A percentile compares a stretch with the other conserved stretches of the same genome.
phyloP scores from a whole-genome alignment of 2,888 invertebrate species.

The Crioceris asparagi region DNA sequence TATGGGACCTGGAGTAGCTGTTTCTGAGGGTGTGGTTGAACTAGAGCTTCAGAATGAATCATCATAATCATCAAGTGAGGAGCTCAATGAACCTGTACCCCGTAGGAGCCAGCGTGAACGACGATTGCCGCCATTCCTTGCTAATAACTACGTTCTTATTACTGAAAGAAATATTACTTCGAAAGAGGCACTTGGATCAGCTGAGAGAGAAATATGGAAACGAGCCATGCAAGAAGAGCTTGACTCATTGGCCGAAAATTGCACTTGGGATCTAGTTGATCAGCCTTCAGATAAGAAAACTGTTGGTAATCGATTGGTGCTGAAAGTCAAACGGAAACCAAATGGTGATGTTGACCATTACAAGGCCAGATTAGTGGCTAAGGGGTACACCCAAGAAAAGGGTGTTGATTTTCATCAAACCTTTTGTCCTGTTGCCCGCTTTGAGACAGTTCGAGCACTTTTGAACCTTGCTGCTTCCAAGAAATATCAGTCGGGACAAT shows the following conservation, averaged over 20 bases:
- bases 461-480: background rate
- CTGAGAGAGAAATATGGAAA: background rate
- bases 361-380: conserved; percentile 1
- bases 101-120: too few relatives aligned
- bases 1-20: too few relatives aligned
- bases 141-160: too few relatives aligned
- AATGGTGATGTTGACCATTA: background rate
- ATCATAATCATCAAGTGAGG: too few relatives aligned
- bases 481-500: background rate
- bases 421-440: too few relatives aligned
- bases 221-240: conserved; percentile 2
- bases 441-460: too few relatives aligned
- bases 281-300: conserved; percentile 1
- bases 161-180: too few relatives aligned
- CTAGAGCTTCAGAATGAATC: too few relatives aligned
- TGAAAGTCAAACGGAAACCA: conserved; percentile 4
- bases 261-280: conserved; percentile 5
- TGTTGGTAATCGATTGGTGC: conserved; percentile 8
- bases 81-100: too few relatives aligned
- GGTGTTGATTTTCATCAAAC: background rate
- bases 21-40: too few relatives aligned
- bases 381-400: background rate
- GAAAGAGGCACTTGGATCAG: background rate
- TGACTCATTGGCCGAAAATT: conserved; percentile 3
- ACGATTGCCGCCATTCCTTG: too few relatives aligned